Percentiles rank a stretch among this genome's conserved stretches.
Conservation (phyloP, 2,888 invertebrate genomes). For the Resseliella maxima region DNA sequence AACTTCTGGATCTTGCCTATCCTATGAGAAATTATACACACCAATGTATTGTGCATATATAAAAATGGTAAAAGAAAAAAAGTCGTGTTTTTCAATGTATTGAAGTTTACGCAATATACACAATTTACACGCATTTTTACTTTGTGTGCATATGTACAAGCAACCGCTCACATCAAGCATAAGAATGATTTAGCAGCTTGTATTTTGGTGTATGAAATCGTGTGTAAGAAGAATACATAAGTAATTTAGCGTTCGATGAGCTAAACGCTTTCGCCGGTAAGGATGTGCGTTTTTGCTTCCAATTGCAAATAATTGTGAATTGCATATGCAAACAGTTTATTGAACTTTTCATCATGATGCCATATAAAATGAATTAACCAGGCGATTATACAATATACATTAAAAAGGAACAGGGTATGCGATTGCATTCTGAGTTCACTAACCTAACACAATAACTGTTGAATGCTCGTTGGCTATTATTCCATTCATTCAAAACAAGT, state of each 20-base stretch:
- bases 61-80: background rate
- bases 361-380: background rate
- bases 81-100: background rate
- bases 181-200: conserved; percentile 36
- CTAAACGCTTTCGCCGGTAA: background rate
- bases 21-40: background rate
- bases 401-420: background rate
- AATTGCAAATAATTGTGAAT: background rate
- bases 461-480: background rate
- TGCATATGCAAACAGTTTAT: conserved; percentile 35
- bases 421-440: conserved; percentile 45
- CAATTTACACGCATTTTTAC: conserved; percentile 25
- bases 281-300: background rate
- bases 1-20: background rate
- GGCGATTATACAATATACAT: background rate
- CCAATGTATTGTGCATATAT: background rate
- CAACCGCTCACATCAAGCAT: background rate
- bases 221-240: background rate
- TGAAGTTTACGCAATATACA: conserved; percentile 30
- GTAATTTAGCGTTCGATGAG: background rate
- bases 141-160: background rate
- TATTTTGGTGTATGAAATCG: conserved; percentile 15
- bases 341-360: background rate
- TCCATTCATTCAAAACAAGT: conserved; percentile 44
- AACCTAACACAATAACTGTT: conserved; percentile 52